These are phyloP conservation scores for Urophycis tenuis DNA, from an alignment of 2,797 vertebrate species.

Conservation along the genomic window DNA sequence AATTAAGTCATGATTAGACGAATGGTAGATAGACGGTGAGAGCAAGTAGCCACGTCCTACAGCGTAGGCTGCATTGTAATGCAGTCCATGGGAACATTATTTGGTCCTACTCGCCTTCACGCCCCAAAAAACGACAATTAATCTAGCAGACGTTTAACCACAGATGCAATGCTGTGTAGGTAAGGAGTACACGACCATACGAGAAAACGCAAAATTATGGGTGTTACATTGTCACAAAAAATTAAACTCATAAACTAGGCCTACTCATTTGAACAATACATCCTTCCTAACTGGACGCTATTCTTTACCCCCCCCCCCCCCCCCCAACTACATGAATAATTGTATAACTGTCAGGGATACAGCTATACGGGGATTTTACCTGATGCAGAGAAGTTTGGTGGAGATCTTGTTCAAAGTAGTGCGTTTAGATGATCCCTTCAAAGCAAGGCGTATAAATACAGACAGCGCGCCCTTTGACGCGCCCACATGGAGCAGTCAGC, in stretches of 20 bases:
- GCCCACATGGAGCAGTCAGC: slow-evolving; percentile 28
- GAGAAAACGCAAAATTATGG: not conserved
- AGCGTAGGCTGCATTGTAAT: not conserved
- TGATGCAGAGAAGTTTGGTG: slow-evolving; percentile 24
- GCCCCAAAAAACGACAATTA: not conserved
- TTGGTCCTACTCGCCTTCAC: not conserved
- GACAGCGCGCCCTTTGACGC: slow-evolving; percentile 57
- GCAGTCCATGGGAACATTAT: not conserved
- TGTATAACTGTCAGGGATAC: slow-evolving; percentile 14
- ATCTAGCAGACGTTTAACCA: not conserved
- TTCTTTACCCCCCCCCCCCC: not conserved
- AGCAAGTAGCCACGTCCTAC: not conserved
- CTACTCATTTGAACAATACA: not conserved
- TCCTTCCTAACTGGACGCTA: not conserved
- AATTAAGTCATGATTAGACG: not conserved
- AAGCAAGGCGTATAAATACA: slow-evolving; percentile 61
- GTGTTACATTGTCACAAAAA: not conserved
- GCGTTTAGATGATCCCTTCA: slow-evolving; percentile 38
- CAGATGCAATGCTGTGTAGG: not conserved
- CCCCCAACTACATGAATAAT: not conserved
- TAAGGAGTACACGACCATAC: not conserved
- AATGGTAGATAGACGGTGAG: not conserved
- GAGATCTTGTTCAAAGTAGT: slow-evolving; percentile 36
- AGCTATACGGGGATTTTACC: slow-evolving; percentile 39
- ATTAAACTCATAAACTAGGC: no score